Evolutionary conservation across 2,113 vertebrate genomes (phyloP).

Genomic region (Herpetotheres cachinnans): DNA sequence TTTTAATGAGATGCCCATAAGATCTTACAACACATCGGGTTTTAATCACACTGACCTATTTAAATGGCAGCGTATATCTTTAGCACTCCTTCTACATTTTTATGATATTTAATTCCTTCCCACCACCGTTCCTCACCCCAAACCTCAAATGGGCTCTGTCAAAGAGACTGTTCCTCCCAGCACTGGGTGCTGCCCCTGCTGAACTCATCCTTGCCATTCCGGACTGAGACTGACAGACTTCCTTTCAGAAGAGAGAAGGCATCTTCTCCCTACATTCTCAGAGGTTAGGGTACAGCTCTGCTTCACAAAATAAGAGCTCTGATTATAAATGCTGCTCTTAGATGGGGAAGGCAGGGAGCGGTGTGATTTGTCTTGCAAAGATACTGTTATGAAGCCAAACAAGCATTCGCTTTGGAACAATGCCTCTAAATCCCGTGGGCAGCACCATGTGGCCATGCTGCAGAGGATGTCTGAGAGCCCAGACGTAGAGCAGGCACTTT

Average conservation of each 20-base stretch:
- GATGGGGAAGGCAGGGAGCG: not conserved
- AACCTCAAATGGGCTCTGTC: conserved; percentile 21
- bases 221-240: not conserved
- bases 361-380: not conserved
- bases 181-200: not conserved
- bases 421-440: not conserved
- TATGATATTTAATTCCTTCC: conserved; percentile 43
- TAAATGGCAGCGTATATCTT: conserved; percentile 24
- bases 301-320: conserved; percentile 19
- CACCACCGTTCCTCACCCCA: not conserved
- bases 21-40: conserved; percentile 38
- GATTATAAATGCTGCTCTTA: not conserved
- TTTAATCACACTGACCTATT: conserved; percentile 42
- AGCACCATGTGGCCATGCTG: not conserved
- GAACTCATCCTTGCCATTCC: not conserved
- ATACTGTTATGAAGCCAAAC: not conserved
- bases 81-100: not conserved
- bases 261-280: not conserved
- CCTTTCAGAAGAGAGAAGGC: not conserved
- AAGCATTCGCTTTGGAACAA: not conserved
- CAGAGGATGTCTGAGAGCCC: not conserved
- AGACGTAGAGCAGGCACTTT: not conserved
- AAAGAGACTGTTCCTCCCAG: not conserved
- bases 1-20: conserved; percentile 62
- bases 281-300: not conserved